Evolutionary conservation across 2,888 invertebrate genomes (phyloP), one percentile per base, ranked within the genome.

Genomic region (Axea sp.): DNA sequence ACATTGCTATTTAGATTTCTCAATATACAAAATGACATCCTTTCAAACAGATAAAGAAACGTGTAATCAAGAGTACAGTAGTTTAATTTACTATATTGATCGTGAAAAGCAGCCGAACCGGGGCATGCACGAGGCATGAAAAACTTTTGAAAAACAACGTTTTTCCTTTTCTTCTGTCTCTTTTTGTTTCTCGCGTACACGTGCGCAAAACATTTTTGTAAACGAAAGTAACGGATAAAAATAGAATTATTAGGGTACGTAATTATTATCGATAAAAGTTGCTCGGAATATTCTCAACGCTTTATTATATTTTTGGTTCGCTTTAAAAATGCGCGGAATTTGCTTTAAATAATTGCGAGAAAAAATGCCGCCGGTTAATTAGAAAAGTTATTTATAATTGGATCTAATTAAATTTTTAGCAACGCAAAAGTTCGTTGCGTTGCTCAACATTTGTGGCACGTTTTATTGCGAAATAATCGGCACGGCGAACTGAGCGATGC

Each of bases 301-400:
- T 47, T 67, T 33, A 65, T 65, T 55, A 57, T 67, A 57, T 67
- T 67, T 67, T 67, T 57, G 65, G 65, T 47, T 51, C 17, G 43
- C 51, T 28, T 45, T 49, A 51, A 68, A 60, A 59, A 68, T 68
- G 68, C 37, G 51, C 19, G 51, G 51, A 59, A 60, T 68, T 59
- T 68, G 68, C 51, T 59, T 59, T 47, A 59, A 68, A 59, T 49
- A 49, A 55, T 37, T 37, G 28, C 59, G 51, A 19, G 22, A 67
- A 67, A 65, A 65, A 67, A 55, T 17, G 22, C 31, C 43, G 41
- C n/a, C 33, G 30, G 43, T 51, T 68, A 68, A 68, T 68, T 68
- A 68, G 68, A 49, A 68, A 68, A 68, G 68, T 68, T 68, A 59
- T 51, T 68, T 68, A 51, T 60, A 68, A 68, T 59, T 68, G 49